Percentiles rank a stretch among this genome's conserved stretches.
phyloP scores from a whole-genome alignment of 2,113 vertebrate genomes.

The Cichladusa arquata region DNA sequence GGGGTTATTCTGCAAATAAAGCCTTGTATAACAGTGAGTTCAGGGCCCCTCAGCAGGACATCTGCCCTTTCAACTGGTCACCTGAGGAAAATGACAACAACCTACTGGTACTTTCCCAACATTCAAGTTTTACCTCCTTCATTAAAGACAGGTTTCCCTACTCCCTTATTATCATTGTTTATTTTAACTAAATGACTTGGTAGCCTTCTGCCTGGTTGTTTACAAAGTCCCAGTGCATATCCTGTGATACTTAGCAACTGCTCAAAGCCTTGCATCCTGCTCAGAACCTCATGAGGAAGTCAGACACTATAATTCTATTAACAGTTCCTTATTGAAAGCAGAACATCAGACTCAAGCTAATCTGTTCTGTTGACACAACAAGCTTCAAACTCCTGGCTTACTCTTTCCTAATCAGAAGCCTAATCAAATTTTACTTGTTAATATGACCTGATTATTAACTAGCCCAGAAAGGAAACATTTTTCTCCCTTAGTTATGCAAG shows the following conservation, averaged over 20 bases:
- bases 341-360: not conserved
- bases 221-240: not conserved
- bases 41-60: not conserved
- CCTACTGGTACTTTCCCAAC: not conserved
- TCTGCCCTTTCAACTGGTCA: not conserved
- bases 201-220: not conserved
- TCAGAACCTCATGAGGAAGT: not conserved
- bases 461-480: constrained; percentile 25
- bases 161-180: not conserved
- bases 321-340: not conserved
- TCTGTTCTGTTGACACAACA: constrained; percentile 45
- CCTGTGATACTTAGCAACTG: not conserved
- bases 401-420: constrained; percentile 25
- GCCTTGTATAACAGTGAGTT: not conserved
- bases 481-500: not conserved
- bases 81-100: not conserved
- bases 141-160: not conserved
- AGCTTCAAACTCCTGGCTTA: constrained; percentile 9
- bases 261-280: not conserved
- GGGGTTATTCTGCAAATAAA: not conserved
- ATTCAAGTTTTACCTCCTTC: not conserved
- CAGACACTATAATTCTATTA: not conserved
- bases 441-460: constrained; percentile 37
- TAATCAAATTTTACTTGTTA: constrained; percentile 50
- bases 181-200: not conserved